Base-by-base conservation (phyloP, 2,888 invertebrate species). In the Atrina japonica region DNA sequence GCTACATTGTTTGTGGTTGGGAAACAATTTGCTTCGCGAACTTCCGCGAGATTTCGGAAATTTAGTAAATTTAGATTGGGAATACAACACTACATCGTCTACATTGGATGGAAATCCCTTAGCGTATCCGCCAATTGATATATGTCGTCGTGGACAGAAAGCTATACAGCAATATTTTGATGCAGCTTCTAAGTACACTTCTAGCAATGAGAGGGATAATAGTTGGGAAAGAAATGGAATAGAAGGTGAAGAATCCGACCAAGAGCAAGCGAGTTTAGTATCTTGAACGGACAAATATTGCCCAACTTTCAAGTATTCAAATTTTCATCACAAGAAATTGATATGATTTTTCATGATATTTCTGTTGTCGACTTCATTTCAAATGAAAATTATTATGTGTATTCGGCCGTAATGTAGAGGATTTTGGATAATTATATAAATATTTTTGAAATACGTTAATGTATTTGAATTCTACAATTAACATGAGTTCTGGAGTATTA, bases 1-100 rank as follows among this genome's bases (percentile, higher is more conserved):
- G n/a, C 85, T 92, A 40, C 82, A 86, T 11, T 87, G 88, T 69
- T 82, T 92, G 9, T 91, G 91, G 87, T 73, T 92, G 5, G 91
- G 91, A 3, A 81, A 88, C 74, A 92, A 92, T 75, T 74, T 83
- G 2, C 76, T 92, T 16, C 70, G 75, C 9, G 76, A 75, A 30
- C 81, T 90, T 23, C 90, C 90, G 11, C 75, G 83, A 60, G 65
- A 83, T 29, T 88, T 90, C 70, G 88, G 86, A 3, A 78, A 83
- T 11, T 82, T 90, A 49, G 74, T 68, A 25, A 78, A 83, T 43
- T 75, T 90, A 50, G 89, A 90, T 75, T 90, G 90, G 90, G 86
- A 86, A 16, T 71, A 78, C 21, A 68, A 81, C 7, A 86, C 88
- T 76, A 87, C 86, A 1, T 86, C 88, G 1, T 86, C 89, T 1